Percentiles rank a stretch among this genome's conserved stretches.
Conservation (phyloP, 2,113 vertebrate species). For the Pristiophorus japonicus region DNA sequence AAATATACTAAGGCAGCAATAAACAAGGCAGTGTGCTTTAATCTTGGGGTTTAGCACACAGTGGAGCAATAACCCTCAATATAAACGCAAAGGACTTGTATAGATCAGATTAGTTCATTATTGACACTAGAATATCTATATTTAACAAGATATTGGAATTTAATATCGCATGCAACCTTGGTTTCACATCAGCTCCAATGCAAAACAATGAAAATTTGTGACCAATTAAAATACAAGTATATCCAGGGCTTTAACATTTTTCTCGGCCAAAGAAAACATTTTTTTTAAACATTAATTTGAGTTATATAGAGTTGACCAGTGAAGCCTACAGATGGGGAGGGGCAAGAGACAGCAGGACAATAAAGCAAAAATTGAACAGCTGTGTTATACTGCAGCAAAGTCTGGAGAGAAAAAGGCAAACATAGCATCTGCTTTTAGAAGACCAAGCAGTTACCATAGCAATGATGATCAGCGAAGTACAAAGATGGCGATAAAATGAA, state of each 20-base stretch:
- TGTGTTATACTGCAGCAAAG: slow-evolving; percentile 2
- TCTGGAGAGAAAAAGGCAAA: neutral
- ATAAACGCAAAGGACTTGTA: neutral
- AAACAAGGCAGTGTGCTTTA: neutral
- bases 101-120: neutral
- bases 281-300: neutral
- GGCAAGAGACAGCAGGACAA: neutral
- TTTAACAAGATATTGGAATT: neutral
- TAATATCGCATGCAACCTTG: neutral
- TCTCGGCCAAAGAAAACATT: neutral
- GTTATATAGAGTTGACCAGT: neutral
- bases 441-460: slow-evolving; percentile 13
- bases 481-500: neutral
- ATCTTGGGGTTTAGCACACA: neutral
- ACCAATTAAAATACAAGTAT: neutral
- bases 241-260: neutral
- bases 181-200: neutral
- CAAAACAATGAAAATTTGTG: neutral
- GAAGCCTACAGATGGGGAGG: neutral
- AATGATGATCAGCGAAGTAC: neutral
- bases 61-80: neutral
- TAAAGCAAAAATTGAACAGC: neutral
- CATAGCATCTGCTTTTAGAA: slow-evolving; percentile 23
- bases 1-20: neutral
- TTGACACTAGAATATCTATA: neutral